phyloP scores from a whole-genome alignment of 23 tunicate genomes.

The Trididemnum miniatum region DNA sequence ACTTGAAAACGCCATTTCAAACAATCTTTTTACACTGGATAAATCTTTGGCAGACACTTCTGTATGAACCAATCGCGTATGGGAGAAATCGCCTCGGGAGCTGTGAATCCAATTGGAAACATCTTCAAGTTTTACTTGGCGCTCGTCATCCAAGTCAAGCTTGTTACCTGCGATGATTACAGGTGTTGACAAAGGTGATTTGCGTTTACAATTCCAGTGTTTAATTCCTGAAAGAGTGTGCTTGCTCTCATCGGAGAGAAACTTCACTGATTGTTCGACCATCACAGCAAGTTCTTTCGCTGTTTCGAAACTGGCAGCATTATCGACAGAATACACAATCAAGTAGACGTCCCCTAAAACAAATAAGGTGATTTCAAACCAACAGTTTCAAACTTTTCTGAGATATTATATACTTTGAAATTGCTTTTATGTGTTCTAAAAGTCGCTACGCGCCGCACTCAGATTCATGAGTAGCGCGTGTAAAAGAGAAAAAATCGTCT shows the following conservation, averaged over 20 bases:
- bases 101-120: conserved; percentile 45
- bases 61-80: conserved; percentile 35
- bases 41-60: conserved; percentile 61
- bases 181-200: conserved; percentile 16
- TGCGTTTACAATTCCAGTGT: conserved; percentile 23
- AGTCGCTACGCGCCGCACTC: too few species aligned
- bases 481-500: too few species aligned
- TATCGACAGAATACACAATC: conserved; percentile 58
- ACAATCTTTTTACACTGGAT: conserved; percentile 58
- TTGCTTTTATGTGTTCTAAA: too few species aligned
- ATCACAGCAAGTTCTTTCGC: conserved; percentile 62
- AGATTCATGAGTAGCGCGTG: too few species aligned
- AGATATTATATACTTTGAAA: too few species aligned
- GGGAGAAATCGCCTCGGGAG: background rate
- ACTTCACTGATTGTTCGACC: conserved; percentile 39
- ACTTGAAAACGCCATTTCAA: conserved; percentile 49
- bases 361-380: too few species aligned
- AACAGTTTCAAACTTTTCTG: too few species aligned
- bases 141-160: conserved; percentile 38
- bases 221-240: conserved; percentile 12
- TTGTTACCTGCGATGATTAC: conserved; percentile 70
- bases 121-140: conserved; percentile 12
- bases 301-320: conserved; percentile 46
- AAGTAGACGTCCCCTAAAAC: conserved; percentile 67
- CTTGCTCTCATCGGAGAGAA: background rate